Evolutionary conservation across 1,140 invertebrate genomes (phyloP), one percentile per base, ranked within the genome.

Genomic region (Oncopeltus fasciatus): DNA sequence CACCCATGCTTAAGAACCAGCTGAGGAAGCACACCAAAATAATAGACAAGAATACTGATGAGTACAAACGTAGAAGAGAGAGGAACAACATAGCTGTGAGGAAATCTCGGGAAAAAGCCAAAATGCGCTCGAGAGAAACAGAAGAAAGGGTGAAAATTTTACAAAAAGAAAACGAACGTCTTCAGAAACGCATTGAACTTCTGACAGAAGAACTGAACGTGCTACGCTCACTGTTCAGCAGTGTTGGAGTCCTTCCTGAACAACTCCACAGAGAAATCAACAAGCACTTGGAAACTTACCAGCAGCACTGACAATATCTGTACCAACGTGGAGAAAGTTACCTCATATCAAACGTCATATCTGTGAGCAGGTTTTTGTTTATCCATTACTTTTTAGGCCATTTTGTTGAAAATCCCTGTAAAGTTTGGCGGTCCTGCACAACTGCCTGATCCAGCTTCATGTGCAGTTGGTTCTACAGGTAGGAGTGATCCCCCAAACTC

Each of bases 51-150:
- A 86, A 87, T 53, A 92, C 86, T 66, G 90, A 95, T 68, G 94
- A 98, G 73, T 98, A 98, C 75, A 81, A 90, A 65, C 76, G 91
- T 61, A 78, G 94, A 47, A 78, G 95, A 12, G 92, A 96, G 70
- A 79, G 95, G 57, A 98, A 98, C 75, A 98, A 98, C 75, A 92
- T 98, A 67, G 95, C 95, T 0, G 95, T 98, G 43, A 77, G 94
- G 56, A 98, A 98, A 74, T 92, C 89, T 57, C 81, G 95, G 53
- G 93, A 96, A 74, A 98, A 98, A 78, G 92, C 92, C 28, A 98
- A 97, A 76, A 84, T 92, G 21, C 84, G 92, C 59, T 92, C 93
- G 21, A 77, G 88, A 58, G 91, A 96, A 70, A 95, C 95, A 0
- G 92, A 96, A 73, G 86, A 93, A 72, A 87, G 93, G 72, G 93